Percentiles rank a stretch among this genome's conserved stretches.
Conservation (phyloP, 2,113 vertebrate genomes). For the Hylia prasina region DNA sequence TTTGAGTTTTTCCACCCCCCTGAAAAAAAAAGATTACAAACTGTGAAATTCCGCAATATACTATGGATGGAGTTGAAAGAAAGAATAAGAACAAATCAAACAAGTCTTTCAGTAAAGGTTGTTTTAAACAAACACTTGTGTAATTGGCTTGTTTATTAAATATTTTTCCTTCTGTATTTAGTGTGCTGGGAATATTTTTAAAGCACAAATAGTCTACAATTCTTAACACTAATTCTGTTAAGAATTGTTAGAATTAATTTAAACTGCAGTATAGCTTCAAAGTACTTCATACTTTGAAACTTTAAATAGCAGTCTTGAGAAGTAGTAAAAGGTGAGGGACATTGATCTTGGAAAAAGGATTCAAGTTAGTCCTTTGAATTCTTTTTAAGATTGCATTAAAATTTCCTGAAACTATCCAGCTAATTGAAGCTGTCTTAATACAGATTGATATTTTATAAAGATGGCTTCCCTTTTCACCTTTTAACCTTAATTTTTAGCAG, state of each 20-base stretch:
- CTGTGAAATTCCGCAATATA: neutral
- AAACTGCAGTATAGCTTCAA: neutral
- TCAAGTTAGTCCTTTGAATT: neutral
- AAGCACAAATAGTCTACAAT: neutral
- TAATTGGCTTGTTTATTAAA: neutral
- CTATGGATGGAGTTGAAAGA: neutral
- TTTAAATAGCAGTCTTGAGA: neutral
- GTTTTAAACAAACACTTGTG: neutral
- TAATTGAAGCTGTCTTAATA: neutral
- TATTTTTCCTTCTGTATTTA: neutral
- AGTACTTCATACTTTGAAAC: neutral
- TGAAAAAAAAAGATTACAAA: neutral
- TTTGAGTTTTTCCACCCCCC: neutral
- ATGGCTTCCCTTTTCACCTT: neutral
- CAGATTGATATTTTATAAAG: neutral
- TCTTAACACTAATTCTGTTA: slow-evolving; percentile 39
- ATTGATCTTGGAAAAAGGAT: neutral
- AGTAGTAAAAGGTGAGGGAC: neutral
- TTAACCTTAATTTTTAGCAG: neutral
- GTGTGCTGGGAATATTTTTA: neutral
- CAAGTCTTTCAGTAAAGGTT: neutral
- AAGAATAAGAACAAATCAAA: neutral
- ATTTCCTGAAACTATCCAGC: neutral
- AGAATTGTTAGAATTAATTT: neutral
- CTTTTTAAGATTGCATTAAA: neutral